phyloP scores from a whole-genome alignment of 2,888 invertebrate genomes.

The Erpobdella octoculata region DNA sequence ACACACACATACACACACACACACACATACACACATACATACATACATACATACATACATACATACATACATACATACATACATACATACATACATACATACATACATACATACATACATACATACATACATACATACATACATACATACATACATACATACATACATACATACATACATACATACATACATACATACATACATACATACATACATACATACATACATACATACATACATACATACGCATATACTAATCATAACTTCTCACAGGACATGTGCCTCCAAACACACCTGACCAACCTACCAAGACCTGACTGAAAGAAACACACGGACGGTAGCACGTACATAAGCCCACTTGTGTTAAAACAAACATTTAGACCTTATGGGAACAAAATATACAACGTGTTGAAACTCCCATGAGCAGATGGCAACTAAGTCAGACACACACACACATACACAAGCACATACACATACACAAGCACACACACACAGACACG shows the following conservation, averaged over 20 bases:
- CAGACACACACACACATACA: not conserved
- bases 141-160: not conserved
- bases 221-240: slow-evolving; percentile 1
- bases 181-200: slow-evolving; percentile 25
- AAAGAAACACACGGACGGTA: too few species aligned
- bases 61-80: slow-evolving; percentile 1
- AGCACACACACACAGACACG: not conserved
- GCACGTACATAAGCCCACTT: too few species aligned
- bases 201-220: slow-evolving; percentile 14
- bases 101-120: not conserved
- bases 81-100: slow-evolving; percentile 1
- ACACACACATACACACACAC: not conserved
- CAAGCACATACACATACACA: too few species aligned
- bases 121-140: not conserved
- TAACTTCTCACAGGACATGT: too few species aligned
- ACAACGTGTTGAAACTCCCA: too few species aligned
- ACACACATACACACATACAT: slow-evolving; percentile 21
- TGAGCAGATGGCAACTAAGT: not conserved
- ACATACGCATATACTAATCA: not conserved
- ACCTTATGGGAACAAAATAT: too few species aligned
- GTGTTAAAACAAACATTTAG: too few species aligned
- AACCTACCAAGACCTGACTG: too few species aligned
- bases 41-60: slow-evolving; percentile 19
- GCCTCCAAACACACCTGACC: too few species aligned
- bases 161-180: slow-evolving; percentile 19